These are phyloP conservation scores for Drosophila emarginata DNA, from an alignment of 2,888 invertebrate genomes.

Conservation along the genomic window DNA sequence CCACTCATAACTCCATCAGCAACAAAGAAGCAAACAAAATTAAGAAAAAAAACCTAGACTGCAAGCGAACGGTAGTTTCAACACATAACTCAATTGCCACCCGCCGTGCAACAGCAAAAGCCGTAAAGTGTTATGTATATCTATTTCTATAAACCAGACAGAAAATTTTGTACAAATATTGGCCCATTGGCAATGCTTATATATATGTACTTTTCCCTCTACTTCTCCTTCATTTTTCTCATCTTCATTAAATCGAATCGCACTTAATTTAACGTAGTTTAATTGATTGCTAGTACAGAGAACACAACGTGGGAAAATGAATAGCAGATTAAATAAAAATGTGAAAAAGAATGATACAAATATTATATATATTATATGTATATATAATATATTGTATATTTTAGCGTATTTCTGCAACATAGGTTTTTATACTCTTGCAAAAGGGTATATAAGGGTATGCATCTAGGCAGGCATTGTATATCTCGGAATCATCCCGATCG, in stretches of 20 bases:
- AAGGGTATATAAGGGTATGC: too few relatives aligned
- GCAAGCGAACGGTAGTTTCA: conserved; percentile 47
- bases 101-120: conserved; percentile 48
- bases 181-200: conserved; percentile 2
- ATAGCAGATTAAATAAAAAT: neutral
- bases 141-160: conserved; percentile 5
- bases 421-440: too few relatives aligned
- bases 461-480: too few relatives aligned
- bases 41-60: conserved; percentile 15
- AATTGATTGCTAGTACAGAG: neutral
- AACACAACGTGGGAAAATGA: neutral
- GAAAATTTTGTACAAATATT: conserved; percentile 50
- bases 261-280: conserved; percentile 62
- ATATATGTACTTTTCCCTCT: too few relatives aligned
- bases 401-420: neutral
- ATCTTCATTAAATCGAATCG: conserved; percentile 42
- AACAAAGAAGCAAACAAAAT: conserved; percentile 30
- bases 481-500: too few relatives aligned
- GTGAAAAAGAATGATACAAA: neutral
- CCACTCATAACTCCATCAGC: conserved; percentile 14
- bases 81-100: conserved; percentile 58
- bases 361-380: neutral
- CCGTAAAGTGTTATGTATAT: conserved; percentile 5
- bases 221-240: conserved; percentile 8
- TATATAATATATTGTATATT: neutral